Evolutionary conservation across 2,888 invertebrate genomes (phyloP).

Genomic region (Lasioglossum calceatum): DNA sequence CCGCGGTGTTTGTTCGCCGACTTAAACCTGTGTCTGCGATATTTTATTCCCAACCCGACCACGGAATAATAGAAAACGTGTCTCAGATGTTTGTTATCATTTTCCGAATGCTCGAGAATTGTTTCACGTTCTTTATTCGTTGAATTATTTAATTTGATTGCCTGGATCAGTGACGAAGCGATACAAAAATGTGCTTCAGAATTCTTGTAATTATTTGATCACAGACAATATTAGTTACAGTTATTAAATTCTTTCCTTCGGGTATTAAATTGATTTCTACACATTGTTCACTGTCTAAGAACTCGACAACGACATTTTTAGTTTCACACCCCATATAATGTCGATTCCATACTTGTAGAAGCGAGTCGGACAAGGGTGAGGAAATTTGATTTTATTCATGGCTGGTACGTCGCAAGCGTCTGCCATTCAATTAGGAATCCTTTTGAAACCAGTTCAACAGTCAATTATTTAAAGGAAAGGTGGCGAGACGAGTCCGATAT

Average conservation of each 20-base stretch:
- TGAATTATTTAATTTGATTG: neutral
- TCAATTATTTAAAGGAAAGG: constrained; percentile 13
- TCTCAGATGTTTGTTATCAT: neutral
- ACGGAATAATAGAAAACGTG: neutral
- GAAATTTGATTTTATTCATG: constrained; percentile 10
- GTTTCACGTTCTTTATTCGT: neutral
- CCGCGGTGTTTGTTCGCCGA: neutral
- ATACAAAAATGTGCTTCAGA: neutral
- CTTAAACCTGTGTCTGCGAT: neutral
- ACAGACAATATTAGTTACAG: neutral
- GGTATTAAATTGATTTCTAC: neutral
- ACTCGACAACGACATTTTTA: neutral
- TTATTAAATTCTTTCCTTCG: no score
- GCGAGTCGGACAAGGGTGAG: neutral
- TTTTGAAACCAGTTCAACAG: constrained; percentile 7
- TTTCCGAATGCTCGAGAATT: neutral
- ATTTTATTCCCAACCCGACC: neutral
- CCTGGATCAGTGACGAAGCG: neutral
- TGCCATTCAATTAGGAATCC: neutral
- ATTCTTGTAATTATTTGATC: neutral
- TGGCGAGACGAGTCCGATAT: constrained; percentile 12
- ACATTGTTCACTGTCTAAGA: neutral
- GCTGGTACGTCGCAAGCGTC: neutral
- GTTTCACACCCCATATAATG: neutral
- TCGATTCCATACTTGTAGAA: neutral